phyloP scores from a whole-genome alignment of 2,113 vertebrate genomes.

The Sakesphorus luctuosus region DNA sequence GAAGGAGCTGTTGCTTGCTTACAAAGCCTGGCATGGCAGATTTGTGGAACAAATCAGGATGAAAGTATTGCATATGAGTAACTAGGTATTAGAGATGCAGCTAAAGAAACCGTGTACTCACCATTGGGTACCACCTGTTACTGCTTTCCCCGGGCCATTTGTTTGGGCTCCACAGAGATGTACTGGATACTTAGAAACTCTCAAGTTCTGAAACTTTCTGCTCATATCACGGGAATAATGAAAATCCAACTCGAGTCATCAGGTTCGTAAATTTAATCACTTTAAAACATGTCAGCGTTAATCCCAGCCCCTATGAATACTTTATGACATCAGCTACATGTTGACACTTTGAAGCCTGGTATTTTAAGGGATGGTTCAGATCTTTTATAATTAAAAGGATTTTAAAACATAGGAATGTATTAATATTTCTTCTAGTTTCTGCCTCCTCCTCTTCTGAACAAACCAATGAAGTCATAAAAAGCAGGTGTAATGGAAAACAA shows the following conservation, averaged over 20 bases:
- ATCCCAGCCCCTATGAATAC: neutral
- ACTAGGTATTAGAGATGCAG: neutral
- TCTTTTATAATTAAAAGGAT: slow-evolving; percentile 1
- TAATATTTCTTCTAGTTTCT: neutral
- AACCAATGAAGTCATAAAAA: slow-evolving; percentile 55
- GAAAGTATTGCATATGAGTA: neutral
- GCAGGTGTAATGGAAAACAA: slow-evolving; percentile 58
- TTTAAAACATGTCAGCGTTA: slow-evolving; percentile 25
- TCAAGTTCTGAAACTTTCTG: neutral
- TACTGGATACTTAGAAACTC: neutral
- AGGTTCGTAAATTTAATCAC: slow-evolving; percentile 16
- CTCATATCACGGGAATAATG: neutral
- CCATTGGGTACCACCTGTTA: neutral
- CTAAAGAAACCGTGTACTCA: neutral
- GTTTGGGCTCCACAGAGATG: neutral
- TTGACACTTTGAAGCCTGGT: neutral
- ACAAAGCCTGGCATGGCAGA: neutral
- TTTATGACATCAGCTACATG: neutral
- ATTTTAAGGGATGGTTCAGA: slow-evolving; percentile 28
- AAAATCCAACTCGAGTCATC: slow-evolving; percentile 26
- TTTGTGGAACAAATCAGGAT: neutral
- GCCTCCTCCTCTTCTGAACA: neutral
- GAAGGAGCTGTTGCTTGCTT: neutral
- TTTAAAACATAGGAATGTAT: slow-evolving; percentile 5
- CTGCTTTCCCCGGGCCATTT: neutral